These are phyloP conservation scores for Scylla paramamosain DNA, from an alignment of 1,140 invertebrate species.

Conservation along the genomic window DNA sequence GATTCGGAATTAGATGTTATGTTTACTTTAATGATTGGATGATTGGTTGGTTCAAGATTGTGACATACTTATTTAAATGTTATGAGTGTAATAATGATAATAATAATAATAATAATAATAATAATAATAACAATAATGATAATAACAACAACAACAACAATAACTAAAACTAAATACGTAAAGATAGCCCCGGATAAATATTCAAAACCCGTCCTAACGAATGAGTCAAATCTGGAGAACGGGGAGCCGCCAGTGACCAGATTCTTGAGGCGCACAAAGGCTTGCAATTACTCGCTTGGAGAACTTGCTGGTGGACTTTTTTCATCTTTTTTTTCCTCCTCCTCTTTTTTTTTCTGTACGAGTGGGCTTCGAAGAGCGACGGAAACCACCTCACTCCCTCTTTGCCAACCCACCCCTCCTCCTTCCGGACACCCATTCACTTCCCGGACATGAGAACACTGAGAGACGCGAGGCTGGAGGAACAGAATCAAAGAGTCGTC, in stretches of 20 bases:
- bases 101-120: not conserved
- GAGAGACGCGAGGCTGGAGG: not conserved
- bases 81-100: slow-evolving; percentile 24
- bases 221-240: not conserved
- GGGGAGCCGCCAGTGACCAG: not conserved
- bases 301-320: slow-evolving; percentile 9
- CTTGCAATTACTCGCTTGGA: not conserved
- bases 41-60: too few species aligned
- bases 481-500: not conserved
- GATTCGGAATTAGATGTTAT: too few species aligned
- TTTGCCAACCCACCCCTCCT: not conserved
- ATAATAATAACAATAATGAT: not conserved
- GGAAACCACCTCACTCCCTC: not conserved
- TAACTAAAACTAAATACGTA: not conserved
- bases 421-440: not conserved
- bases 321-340: not conserved
- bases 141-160: slow-evolving; percentile 24
- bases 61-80: too few species aligned
- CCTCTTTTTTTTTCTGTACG: not conserved
- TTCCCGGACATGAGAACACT: not conserved
- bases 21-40: too few species aligned
- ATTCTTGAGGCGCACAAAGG: not conserved
- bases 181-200: not conserved
- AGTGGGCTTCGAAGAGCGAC: not conserved
- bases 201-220: not conserved